Evolutionary conservation across 2,113 vertebrate genomes (phyloP).

Genomic region (Cynopterus brachyotis): DNA sequence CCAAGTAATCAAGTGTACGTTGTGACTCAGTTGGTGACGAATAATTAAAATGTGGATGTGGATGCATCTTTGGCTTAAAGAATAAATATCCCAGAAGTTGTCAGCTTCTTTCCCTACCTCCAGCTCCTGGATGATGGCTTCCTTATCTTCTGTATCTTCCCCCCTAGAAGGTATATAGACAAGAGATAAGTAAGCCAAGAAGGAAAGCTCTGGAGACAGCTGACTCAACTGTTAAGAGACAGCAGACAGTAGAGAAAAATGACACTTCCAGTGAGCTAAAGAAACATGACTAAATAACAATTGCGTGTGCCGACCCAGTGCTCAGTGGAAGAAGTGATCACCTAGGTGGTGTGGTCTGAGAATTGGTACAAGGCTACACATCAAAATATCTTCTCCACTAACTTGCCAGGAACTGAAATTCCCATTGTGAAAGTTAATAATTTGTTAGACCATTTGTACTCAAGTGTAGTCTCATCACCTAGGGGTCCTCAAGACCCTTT

Average conservation of each 20-base stretch:
- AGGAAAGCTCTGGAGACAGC: background rate
- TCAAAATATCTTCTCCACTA: background rate
- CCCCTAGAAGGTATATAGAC: constrained; percentile 67
- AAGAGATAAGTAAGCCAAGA: background rate
- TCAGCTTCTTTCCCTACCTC: constrained; percentile 64
- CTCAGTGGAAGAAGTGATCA: background rate
- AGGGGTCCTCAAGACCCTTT: background rate
- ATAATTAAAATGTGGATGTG: constrained; percentile 28
- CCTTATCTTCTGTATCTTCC: constrained; percentile 68
- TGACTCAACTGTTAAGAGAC: background rate
- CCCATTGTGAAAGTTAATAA: background rate
- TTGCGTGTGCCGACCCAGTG: background rate
- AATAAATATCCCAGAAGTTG: background rate
- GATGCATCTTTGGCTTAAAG: background rate
- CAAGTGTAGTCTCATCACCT: background rate
- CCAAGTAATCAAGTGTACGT: background rate
- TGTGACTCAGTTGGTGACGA: constrained; percentile 37
- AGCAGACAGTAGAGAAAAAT: background rate
- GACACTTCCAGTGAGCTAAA: background rate
- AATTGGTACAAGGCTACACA: background rate
- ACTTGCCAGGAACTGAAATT: background rate
- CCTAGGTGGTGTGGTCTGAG: background rate
- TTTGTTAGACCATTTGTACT: background rate
- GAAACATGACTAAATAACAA: background rate
- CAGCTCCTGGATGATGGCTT: constrained; percentile 62